phyloP scores from a whole-genome alignment of 2,797 vertebrate genomes.

The Delichon dasypus region DNA sequence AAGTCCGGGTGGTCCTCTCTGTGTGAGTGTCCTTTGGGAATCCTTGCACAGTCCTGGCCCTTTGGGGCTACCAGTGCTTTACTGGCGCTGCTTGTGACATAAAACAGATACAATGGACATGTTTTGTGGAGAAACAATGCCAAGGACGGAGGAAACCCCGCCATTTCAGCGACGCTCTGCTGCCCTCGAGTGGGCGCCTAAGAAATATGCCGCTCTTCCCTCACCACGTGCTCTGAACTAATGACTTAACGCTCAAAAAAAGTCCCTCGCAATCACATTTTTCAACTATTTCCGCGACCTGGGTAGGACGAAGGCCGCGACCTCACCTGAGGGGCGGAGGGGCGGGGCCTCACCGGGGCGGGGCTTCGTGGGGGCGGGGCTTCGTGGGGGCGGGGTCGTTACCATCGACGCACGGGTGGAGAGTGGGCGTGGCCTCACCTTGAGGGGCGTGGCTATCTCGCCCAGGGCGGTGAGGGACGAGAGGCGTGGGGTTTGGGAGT shows the following conservation, averaged over 20 bases:
- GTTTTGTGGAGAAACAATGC: accelerated
- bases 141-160: accelerated
- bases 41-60: not conserved
- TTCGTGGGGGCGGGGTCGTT: too few relatives aligned
- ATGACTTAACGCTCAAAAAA: not conserved
- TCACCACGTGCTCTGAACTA: not conserved
- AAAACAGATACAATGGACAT: accelerated
- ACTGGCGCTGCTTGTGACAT: not conserved
- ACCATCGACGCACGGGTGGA: accelerated
- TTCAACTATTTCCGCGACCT: not conserved
- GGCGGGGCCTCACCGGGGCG: too few relatives aligned
- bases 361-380: too few relatives aligned
- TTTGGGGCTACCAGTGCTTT: not conserved
- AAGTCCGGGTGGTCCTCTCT: accelerated
- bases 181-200: not conserved
- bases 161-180: not conserved
- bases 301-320: accelerated
- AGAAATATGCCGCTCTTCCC: not conserved
- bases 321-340: not conserved
- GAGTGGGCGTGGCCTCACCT: accelerated
- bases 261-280: not conserved
- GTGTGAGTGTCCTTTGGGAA: not conserved
- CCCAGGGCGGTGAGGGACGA: accelerated
- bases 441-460: accelerated
- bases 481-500: accelerated